Base-by-base conservation (phyloP, 2,888 invertebrate species). In the Pedicia rivosa region DNA sequence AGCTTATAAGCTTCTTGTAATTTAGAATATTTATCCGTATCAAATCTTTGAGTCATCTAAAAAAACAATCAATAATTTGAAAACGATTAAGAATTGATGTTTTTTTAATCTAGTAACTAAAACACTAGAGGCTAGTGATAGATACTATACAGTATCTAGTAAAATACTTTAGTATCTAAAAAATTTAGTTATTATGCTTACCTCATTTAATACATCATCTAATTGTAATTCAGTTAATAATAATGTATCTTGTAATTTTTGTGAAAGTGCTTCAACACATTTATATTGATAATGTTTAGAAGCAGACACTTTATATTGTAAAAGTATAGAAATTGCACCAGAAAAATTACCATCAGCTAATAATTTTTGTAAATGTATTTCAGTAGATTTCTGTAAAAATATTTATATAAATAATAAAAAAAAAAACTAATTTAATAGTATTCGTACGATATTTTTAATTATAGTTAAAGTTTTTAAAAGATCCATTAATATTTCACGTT, bases 201-300 rank as follows among this genome's bases (percentile, higher is more conserved):
- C 74, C 50, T 78, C 79, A 1, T 87, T 75, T 9, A 95, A 64
- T 2, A 90, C 87, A 1, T 76, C 73, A 52, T 95, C 94, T 28
- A 95, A 55, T 48, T 88, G 86, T 45, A 90, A 86, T 53, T 95
- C 94, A 0, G 90, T 86, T 65, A 87, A 73, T 42, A 84, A 81
- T 37, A 94, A 60, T 0, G 88, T 91, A 54, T 94, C 92, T 55
- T 91, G 88, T 0, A 95, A 62, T 51, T 92, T 81, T 10, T 78
- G 74, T 10, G 78, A 77, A 24, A 95, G 62, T 41, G 90, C 88
- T 29, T 86, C 79, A 28, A 95, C 87, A 50, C 94, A 92, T n/a
- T 74, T 74, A 50, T 83, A 95, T 53, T 94, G 86, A 49, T 77
- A 78, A 52, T 87, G 87, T 27, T 74, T 78, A 0, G 73, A 70